Conservation (phyloP, 2,797 vertebrate genomes). For the Tachyglossus aculeatus region DNA sequence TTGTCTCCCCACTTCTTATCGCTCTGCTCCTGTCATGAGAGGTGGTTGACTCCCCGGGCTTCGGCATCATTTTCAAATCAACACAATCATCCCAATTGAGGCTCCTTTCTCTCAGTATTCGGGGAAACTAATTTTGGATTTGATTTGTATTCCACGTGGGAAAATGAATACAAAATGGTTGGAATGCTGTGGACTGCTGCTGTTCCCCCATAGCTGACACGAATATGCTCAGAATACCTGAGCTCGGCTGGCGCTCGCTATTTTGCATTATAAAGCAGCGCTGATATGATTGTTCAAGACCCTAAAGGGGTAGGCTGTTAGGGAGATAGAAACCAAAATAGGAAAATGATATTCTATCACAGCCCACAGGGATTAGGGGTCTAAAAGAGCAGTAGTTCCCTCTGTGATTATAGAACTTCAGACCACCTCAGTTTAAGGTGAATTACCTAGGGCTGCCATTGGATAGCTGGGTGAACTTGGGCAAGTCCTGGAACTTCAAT, state of each 20-base stretch:
- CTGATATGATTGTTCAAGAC: neutral
- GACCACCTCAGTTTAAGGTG: too few relatives aligned
- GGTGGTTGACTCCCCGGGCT: neutral
- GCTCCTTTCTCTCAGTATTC: slow-evolving; percentile 16
- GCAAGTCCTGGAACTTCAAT: too few relatives aligned
- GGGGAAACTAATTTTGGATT: slow-evolving; percentile 42
- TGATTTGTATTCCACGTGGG: neutral
- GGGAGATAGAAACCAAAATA: slow-evolving; percentile 6
- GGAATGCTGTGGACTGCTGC: neutral
- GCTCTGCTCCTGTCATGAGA: neutral
- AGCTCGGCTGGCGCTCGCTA: neutral
- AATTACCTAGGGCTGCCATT: too few relatives aligned
- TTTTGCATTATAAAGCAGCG: slow-evolving; percentile 22
- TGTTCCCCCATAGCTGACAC: slow-evolving; percentile 12
- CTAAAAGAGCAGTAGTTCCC: neutral
- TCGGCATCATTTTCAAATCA: slow-evolving; percentile 1
- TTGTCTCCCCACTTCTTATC: neutral
- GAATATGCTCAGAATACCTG: neutral
- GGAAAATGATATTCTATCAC: slow-evolving; percentile 1
- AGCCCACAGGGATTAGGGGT: neutral
- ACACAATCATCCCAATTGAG: neutral
- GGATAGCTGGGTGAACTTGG: too few relatives aligned
- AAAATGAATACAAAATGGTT: neutral
- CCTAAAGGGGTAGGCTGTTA: neutral
- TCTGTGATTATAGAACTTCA: too few relatives aligned